These are phyloP conservation scores for Gibbula magus DNA, from an alignment of 2,888 invertebrate species.

Conservation along the genomic window DNA sequence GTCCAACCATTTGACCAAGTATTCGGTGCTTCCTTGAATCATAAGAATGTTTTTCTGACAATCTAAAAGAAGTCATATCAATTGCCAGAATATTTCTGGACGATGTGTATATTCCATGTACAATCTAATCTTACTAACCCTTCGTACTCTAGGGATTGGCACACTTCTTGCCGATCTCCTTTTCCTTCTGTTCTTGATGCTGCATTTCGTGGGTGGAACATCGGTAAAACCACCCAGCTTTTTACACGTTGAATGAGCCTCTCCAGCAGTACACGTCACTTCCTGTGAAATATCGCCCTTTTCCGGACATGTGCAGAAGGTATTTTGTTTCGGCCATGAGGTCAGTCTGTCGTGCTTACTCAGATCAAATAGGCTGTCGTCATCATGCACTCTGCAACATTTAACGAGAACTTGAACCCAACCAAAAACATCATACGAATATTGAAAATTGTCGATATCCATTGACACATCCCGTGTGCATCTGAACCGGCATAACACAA, in stretches of 20 bases:
- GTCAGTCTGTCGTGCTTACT: no score
- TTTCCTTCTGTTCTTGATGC: not conserved
- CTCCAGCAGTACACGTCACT: not conserved
- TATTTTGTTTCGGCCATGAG: not conserved
- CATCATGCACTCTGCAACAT: no score
- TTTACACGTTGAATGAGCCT: not conserved
- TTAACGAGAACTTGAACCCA: no score
- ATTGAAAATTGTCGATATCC: no score
- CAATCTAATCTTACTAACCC: not conserved
- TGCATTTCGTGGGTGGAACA: not conserved
- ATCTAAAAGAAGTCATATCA: no score
- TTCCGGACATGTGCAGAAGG: not conserved
- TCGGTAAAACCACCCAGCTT: not conserved
- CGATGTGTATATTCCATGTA: not conserved
- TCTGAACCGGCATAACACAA: no score
- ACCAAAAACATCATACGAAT: no score
- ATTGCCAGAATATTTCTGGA: no score
- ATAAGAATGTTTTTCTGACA: no score
- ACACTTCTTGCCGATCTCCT: not conserved
- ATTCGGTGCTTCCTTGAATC: no score
- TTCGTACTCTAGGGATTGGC: not conserved
- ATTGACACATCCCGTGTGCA: no score
- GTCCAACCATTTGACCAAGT: not conserved
- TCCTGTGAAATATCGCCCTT: not conserved
- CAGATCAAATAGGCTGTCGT: no score